Percentiles rank a stretch among this genome's conserved stretches.
These are phyloP conservation scores for Therioaphis trifolii DNA, from an alignment of 2,888 invertebrate species.

Conservation along the genomic window DNA sequence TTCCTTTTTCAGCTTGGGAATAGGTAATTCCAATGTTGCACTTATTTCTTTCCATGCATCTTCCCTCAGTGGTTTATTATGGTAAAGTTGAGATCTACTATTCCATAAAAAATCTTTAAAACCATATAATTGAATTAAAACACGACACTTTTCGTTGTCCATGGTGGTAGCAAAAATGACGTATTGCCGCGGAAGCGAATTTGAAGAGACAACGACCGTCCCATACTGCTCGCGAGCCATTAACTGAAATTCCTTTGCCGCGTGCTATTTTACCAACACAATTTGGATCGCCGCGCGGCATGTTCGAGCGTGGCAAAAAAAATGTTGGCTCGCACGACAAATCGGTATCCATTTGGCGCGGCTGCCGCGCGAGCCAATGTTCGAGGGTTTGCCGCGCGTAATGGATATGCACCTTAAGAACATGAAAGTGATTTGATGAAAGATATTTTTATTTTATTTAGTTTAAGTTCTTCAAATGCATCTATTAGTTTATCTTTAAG, in stretches of 20 bases:
- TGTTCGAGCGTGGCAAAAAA: conserved; percentile 1
- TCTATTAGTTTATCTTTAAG: conserved; percentile 16
- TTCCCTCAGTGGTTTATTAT: neutral
- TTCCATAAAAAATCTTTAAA: too few species aligned
- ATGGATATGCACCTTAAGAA: too few species aligned
- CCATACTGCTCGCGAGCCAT: conserved; percentile 2
- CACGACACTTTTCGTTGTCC: too few species aligned
- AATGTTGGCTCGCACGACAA: neutral
- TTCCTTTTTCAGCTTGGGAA: conserved; percentile 17
- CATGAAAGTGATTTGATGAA: too few species aligned
- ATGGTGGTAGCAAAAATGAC: too few species aligned
- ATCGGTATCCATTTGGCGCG: too few species aligned
- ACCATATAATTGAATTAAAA: too few species aligned
- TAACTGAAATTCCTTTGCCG: too few species aligned
- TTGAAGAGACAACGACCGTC: neutral
- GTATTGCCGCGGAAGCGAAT: conserved; percentile 12
- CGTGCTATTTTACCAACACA: neutral
- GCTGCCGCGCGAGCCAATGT: too few species aligned
- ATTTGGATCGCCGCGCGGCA: conserved; percentile 16
- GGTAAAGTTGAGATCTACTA: neutral
- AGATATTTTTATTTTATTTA: conserved; percentile 6
- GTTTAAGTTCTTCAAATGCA: conserved; percentile 23
- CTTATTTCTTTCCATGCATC: too few species aligned
- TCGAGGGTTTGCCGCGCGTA: too few species aligned
- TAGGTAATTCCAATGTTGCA: conserved; percentile 27